Evolutionary conservation across 1,140 invertebrate genomes (phyloP), one percentile per base, ranked within the genome.

Genomic region (Araneus ventricosus): DNA sequence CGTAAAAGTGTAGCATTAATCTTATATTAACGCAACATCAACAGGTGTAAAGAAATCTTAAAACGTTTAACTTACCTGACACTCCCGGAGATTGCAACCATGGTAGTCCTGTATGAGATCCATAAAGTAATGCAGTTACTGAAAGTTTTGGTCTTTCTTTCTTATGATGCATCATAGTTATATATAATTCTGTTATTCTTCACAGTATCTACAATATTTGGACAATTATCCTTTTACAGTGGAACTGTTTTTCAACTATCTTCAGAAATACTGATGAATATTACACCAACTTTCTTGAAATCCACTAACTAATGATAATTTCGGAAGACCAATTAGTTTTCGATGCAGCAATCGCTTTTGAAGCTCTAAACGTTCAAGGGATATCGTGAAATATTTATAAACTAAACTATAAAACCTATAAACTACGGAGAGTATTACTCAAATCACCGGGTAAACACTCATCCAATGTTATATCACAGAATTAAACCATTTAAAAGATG

Each of bases 131-230:
- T 1, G 94, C 94, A 27, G 94, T 94, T 39, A 94, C 94, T n/a
- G 94, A 94, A n/a, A 94, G 88, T 93, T 94, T 94, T 20, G 94
- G 94, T 87, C 94, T 61, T 67, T 94, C 94, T 89, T 94, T 94
- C 90, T 94, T 94, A 34, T 94, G 93, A 85, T 91, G 79, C 90
- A 91, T 91, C 89, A 90, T 90, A 5, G 24, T 88, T 70, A 10
- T 20, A 27, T n/a, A n/a, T n/a, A 22, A 10, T 30, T 67, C 3
- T 10, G n/a, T 67, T 5, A 7, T 6, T 27, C 75, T 41, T 39
- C 37, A 3, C 34, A 59, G 24, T 8, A 27, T 67, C n/a, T 27
- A 67, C n/a, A 67, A 67, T n/a, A 67, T 8, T 24, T 67, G 63
- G 63, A 67, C 24, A n/a, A 67, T n/a, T 22, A 67, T 67, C 63